phyloP scores from a whole-genome alignment of 2,888 invertebrate species.

The Nebria brevicollis region DNA sequence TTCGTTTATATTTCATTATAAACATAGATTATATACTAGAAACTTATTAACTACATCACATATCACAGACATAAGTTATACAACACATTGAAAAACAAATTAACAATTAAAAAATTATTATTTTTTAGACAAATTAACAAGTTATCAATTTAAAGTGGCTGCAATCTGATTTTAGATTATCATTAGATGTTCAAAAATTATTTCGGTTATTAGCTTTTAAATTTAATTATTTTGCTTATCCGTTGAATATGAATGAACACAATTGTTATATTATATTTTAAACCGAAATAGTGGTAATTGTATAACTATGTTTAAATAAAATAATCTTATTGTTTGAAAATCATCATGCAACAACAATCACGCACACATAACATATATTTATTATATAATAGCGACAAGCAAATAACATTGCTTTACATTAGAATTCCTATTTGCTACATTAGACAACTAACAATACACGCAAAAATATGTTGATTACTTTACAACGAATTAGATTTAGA shows the following conservation, averaged over 20 bases:
- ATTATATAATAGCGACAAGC: not conserved
- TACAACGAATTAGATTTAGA: not conserved
- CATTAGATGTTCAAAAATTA: no score
- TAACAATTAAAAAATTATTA: not conserved
- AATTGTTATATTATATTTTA: no score
- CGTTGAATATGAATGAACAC: no score
- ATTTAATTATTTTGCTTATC: no score
- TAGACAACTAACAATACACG: constrained; percentile 18
- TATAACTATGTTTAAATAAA: not conserved
- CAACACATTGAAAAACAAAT: constrained; percentile 16
- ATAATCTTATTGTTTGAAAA: not conserved
- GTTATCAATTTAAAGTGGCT: no score
- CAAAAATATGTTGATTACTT: constrained; percentile 2
- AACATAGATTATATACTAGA: constrained; percentile 9
- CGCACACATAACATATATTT: not conserved
- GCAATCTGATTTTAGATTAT: no score
- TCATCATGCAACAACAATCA: not conserved
- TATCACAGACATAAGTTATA: constrained; percentile 45
- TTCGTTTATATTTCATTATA: not conserved
- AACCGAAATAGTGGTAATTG: not conserved
- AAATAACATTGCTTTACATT: not conserved
- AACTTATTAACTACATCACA: constrained; percentile 21
- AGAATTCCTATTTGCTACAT: not conserved
- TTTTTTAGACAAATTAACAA: no score
- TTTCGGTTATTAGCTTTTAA: no score